Conservation (phyloP, 2,888 invertebrate species). For the Galerucella pusilla region DNA sequence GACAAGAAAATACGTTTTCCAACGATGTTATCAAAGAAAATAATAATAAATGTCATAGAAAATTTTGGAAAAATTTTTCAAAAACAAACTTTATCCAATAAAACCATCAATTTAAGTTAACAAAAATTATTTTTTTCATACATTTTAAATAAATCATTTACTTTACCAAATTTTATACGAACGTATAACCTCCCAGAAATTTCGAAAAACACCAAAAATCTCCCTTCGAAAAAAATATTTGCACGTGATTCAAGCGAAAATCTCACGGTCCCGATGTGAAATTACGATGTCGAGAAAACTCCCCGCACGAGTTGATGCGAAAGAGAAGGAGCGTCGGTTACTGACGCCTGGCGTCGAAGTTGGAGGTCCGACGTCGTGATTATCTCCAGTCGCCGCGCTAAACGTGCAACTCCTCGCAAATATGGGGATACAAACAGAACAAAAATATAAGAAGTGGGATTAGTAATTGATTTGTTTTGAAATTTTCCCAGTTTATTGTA, state of each 20-base stretch:
- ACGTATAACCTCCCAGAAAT: not conserved
- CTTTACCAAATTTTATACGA: not conserved
- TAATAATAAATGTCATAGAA: too few relatives aligned
- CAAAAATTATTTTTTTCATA: too few relatives aligned
- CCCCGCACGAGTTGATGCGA: conserved; percentile 41
- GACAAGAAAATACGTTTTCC: too few relatives aligned
- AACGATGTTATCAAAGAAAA: too few relatives aligned
- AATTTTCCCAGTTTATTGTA: too few relatives aligned
- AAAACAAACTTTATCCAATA: too few relatives aligned
- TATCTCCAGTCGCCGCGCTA: conserved; percentile 48
- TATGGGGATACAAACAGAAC: not conserved
- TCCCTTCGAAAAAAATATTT: not conserved
- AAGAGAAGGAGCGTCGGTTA: conserved; percentile 55
- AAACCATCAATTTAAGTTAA: too few relatives aligned
- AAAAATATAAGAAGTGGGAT: conserved; percentile 3
- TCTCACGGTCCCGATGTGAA: conserved; percentile 32
- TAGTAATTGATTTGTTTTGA: too few relatives aligned
- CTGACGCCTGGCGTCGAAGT: conserved; percentile 60
- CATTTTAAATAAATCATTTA: too few relatives aligned
- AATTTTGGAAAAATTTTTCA: too few relatives aligned
- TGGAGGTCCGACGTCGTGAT: conserved; percentile 57
- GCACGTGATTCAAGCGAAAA: conserved; percentile 29
- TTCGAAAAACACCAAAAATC: conserved; percentile 5
- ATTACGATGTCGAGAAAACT: conserved; percentile 46
- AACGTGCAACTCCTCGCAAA: conserved; percentile 12